A percentile compares a stretch with the other conserved stretches of the same genome.
Conservation (phyloP, 2,797 vertebrate genomes). For the Erpetoichthys calabaricus region DNA sequence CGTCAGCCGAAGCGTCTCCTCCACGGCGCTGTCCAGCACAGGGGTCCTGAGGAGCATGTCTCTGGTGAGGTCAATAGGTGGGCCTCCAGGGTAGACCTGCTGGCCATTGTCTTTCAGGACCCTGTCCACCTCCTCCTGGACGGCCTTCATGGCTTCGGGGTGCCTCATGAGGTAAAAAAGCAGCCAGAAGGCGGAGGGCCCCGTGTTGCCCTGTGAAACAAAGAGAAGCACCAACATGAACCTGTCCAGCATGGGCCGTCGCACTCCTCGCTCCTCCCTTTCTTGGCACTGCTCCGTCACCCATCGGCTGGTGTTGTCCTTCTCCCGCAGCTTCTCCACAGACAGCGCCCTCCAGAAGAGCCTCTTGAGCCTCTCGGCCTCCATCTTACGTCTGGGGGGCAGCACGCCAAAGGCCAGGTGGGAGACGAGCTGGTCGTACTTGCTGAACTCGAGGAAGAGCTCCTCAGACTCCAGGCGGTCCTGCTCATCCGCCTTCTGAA, state of each 20-base stretch:
- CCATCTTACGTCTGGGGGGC: slow-evolving; percentile 41
- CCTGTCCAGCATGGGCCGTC: slow-evolving; percentile 48
- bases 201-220: slow-evolving; percentile 83
- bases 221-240: slow-evolving; percentile 79
- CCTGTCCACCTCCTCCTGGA: slow-evolving; percentile 51
- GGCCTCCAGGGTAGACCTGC: slow-evolving; percentile 26
- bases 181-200: slow-evolving; percentile 76
- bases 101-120: slow-evolving; percentile 46
- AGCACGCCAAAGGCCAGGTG: slow-evolving; percentile 54
- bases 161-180: slow-evolving; percentile 73
- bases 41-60: slow-evolving; percentile 60
- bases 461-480: slow-evolving; percentile 52
- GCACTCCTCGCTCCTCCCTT: slow-evolving; percentile 34
- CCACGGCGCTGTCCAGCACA: slow-evolving; percentile 66
- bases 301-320: slow-evolving; percentile 69
- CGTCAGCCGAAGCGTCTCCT: slow-evolving; percentile 66
- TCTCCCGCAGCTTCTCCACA: slow-evolving; percentile 32
- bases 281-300: slow-evolving; percentile 42
- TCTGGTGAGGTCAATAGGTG: slow-evolving; percentile 38
- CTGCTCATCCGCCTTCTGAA: slow-evolving; percentile 35
- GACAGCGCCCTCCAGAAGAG: slow-evolving; percentile 60
- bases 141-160: slow-evolving; percentile 63
- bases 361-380: slow-evolving; percentile 45
- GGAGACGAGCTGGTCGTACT: slow-evolving; percentile 73
- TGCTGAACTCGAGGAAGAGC: slow-evolving; percentile 62